Evolutionary conservation across 2,888 invertebrate species (phyloP).

Genomic region (Abscondita cerata): DNA sequence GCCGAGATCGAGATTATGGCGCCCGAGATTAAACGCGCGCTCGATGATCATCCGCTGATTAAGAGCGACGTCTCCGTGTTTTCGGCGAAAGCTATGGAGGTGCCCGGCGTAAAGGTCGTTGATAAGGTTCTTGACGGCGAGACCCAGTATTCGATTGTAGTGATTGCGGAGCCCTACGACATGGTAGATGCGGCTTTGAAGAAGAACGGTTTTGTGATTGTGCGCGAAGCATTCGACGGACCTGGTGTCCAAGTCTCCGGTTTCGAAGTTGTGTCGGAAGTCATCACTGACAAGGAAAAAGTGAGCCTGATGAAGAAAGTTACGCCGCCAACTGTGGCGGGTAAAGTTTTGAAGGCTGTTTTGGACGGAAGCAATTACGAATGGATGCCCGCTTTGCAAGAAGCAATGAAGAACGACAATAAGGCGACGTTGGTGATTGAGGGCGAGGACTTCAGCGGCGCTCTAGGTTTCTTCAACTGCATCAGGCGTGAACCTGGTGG

Average conservation of each 20-base stretch:
- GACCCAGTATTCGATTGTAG: not conserved
- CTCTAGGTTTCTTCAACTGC: slow-evolving; percentile 89
- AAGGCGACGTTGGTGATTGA: slow-evolving; percentile 68
- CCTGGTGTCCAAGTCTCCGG: slow-evolving; percentile 45
- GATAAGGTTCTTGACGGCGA: slow-evolving; percentile 63
- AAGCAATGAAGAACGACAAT: slow-evolving; percentile 44
- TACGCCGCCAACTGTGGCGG: slow-evolving; percentile 58
- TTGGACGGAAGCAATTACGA: slow-evolving; percentile 55
- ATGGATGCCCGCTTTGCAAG: slow-evolving; percentile 63
- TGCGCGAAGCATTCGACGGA: slow-evolving; percentile 10
- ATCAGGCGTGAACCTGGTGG: slow-evolving; percentile 74
- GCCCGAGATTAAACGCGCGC: slow-evolving; percentile 63
- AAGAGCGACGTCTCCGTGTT: slow-evolving; percentile 71
- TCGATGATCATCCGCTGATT: slow-evolving; percentile 73
- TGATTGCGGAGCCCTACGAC: not conserved
- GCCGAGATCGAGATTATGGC: slow-evolving; percentile 61
- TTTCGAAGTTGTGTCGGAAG: slow-evolving; percentile 62
- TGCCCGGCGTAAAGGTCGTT: slow-evolving; percentile 66
- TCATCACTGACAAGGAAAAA: slow-evolving; percentile 62
- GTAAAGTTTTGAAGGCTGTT: slow-evolving; percentile 60
- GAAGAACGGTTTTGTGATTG: slow-evolving; percentile 20
- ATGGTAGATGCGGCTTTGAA: not conserved
- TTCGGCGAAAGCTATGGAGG: slow-evolving; percentile 60
- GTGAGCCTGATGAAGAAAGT: slow-evolving; percentile 64
- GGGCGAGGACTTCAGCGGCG: slow-evolving; percentile 75